Evolutionary conservation across 2,888 invertebrate species (phyloP), one percentile per base, ranked within the genome.

Genomic region (Caenorhabditis zanzibari): DNA sequence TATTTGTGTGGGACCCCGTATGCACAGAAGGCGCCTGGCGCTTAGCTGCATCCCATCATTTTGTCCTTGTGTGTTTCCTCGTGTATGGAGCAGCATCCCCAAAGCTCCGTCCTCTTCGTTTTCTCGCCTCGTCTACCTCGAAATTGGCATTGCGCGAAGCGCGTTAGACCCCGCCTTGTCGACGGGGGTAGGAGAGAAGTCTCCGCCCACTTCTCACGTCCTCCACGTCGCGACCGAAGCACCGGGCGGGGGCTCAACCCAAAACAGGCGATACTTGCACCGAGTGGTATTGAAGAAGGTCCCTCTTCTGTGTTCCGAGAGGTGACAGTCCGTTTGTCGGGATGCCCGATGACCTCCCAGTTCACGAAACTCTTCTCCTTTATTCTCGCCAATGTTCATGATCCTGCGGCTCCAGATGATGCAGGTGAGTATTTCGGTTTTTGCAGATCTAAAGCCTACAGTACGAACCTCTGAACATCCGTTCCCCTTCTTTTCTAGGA

Each of bases 341-440:
- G 79, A 79, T 79, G 79, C 79, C 77, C 82, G 85, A 96, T 91
- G 95, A 96, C 71, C 95, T 95, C 91, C 54, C 91, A 91, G 87
- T 91, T 91, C 87, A 91, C 91, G 38, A 91, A 91, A 82, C 88
- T 91, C 54, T 90, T 91, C 85, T 91, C 91, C 24, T 91, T 91
- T 82, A 91, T 91, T 80, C 87, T 91, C 61, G 91, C 91, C 63
- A 91, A 91, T 81, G 90, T 91, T 52, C 90, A 90, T 87, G 91
- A 91, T 84, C 91, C 91, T 28, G 88, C 91, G 54, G 86, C 88
- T 56, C 85, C 82, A 26, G 89, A 89, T 56, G 88, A 86, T 58
- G 80, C 86, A 79, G 88, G 88, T 86, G 35, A 49, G 74, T 47
- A 12, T 61, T 61, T 61, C 12, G 12, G 12, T 54, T 54, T 54